Evolutionary conservation across 2,888 invertebrate genomes (phyloP), one percentile per base, ranked within the genome.

Genomic region (Colletes collaris): DNA sequence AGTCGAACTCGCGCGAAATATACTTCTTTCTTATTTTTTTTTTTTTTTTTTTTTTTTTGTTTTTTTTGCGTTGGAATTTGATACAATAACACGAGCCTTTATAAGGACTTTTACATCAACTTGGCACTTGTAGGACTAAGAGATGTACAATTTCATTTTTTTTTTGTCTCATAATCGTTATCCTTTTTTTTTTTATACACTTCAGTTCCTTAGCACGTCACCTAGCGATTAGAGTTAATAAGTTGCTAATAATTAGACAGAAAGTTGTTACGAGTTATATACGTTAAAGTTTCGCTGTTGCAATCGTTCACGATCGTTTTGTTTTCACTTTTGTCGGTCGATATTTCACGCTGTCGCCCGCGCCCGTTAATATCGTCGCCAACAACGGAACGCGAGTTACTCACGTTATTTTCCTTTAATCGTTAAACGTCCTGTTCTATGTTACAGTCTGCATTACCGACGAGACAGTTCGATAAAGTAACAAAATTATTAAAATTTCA

Each of bases 41-140:
- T n/a, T n/a, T n/a, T n/a, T n/a, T 13, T 49, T 40, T 59, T 10
- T 16, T 10, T 27, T 59, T 49, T 37, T 53, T 40, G 50, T 10
- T 16, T 10, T 27, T 59, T 49, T 46, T 53, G 63, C 50, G 59
- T 70, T 67, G 56, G 62, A 67, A 66, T 67, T 70, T 56, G 62
- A 79, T 79, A 79, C 62, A 71, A 79, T 79, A 79, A 79, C 79
- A 79, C 79, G 79, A 79, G 79, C 79, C 79, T 79, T 79, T 79
- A 52, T 64, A 79, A 79, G 79, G 71, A 79, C 80, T 79, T 71
- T 79, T 70, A 80, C 71, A 81, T 70, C 75, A 66, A 75, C 70
- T 81, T 81, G 81, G 81, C 81, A 81, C 81, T 81, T 81, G 81
- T 70, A 81, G 81, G 62, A 81, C 73, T 79, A 75, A 74, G 71